Evolutionary conservation across 2,888 invertebrate species (phyloP).

Genomic region (Epinotia ramella): DNA sequence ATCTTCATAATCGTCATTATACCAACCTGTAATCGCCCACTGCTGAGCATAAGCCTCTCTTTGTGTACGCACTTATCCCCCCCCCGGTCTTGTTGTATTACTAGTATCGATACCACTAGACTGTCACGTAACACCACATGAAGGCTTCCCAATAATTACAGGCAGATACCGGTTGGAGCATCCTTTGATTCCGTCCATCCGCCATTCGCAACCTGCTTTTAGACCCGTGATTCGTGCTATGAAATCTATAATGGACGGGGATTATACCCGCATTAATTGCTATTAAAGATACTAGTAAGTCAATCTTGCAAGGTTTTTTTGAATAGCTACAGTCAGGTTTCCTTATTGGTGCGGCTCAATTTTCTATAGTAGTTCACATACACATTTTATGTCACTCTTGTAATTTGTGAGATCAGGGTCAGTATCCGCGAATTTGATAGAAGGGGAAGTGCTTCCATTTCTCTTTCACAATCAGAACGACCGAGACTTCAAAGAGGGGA

Average conservation of each 20-base stretch:
- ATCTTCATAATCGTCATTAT: too few relatives aligned
- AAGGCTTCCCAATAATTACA: conserved; percentile 75
- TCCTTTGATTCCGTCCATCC: conserved; percentile 17
- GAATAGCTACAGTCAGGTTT: background rate
- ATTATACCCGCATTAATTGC: conserved; percentile 17
- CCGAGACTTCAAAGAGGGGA: too few relatives aligned
- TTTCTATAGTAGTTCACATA: too few relatives aligned
- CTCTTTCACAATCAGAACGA: too few relatives aligned
- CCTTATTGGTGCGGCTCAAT: background rate
- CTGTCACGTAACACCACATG: conserved; percentile 56
- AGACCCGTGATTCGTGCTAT: conserved; percentile 38
- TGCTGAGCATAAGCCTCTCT: too few relatives aligned
- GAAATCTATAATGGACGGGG: conserved; percentile 37
- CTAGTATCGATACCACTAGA: background rate
- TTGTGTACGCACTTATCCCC: too few relatives aligned
- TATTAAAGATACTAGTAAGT: background rate
- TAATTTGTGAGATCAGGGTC: too few relatives aligned
- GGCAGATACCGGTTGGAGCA: conserved; percentile 48
- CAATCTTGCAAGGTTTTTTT: background rate
- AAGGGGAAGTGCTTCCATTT: too few relatives aligned
- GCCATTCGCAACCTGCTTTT: conserved; percentile 30
- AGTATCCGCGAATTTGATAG: too few relatives aligned
- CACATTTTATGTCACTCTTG: too few relatives aligned
- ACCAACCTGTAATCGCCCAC: too few relatives aligned
- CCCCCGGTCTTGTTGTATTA: background rate